These are phyloP conservation scores for Trachelipus rathkii DNA, from an alignment of 1,140 invertebrate species.

Conservation along the genomic window DNA sequence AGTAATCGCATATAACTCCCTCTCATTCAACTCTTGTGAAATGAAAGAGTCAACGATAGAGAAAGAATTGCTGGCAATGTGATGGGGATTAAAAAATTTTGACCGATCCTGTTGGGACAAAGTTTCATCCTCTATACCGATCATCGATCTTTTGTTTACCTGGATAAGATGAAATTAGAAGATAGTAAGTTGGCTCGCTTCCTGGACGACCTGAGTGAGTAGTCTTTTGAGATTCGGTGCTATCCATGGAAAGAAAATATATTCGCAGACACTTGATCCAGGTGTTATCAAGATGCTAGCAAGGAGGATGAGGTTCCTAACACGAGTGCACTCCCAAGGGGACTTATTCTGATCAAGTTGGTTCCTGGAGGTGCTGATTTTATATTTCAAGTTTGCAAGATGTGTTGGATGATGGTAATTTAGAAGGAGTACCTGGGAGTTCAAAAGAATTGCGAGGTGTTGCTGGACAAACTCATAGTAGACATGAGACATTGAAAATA, in stretches of 20 bases:
- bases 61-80: background rate
- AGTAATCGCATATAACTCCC: background rate
- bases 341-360: too few species aligned
- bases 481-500: too few species aligned
- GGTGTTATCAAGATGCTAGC: background rate
- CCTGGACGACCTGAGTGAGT: background rate
- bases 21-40: conserved; percentile 12
- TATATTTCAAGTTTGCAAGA: too few species aligned
- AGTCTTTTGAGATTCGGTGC: background rate
- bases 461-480: background rate
- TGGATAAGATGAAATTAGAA: background rate
- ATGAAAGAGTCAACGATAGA: conserved; percentile 9
- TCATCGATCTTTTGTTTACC: background rate
- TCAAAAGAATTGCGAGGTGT: background rate
- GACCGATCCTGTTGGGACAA: background rate
- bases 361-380: too few species aligned
- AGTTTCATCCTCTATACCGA: conserved; percentile 12
- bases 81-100: conserved; percentile 11
- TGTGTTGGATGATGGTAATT: too few species aligned
- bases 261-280: background rate
- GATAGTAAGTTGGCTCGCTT: background rate
- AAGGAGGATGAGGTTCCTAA: too few species aligned
- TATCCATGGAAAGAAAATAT: background rate
- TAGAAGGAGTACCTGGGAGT: background rate
- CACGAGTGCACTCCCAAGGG: too few species aligned